Base-by-base conservation (phyloP, 1,140 invertebrate species). In the Pseudomyrmex cubaensis region DNA sequence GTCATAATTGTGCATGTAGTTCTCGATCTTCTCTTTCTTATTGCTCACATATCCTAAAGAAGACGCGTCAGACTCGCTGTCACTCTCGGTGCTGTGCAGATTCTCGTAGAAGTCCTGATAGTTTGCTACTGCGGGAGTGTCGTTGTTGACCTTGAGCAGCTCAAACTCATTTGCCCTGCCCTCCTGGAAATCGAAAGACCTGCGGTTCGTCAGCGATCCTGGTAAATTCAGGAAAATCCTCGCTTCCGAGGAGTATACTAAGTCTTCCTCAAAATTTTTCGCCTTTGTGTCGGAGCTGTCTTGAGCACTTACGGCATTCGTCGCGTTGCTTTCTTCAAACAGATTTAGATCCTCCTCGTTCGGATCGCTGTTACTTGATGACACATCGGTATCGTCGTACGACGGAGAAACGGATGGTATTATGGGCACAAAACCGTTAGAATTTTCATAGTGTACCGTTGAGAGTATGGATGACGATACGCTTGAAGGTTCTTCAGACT, bases 351-450 rank as follows among this genome's bases (percentile, higher is more conserved):
- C 57, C 48, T 63, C 13, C 61, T 76, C 17, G 7, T 64, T 50
- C 10, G 50, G 9, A 12, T 46, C n/a, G 15, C 22, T n/a, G 22
- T 2, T 63, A 67, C 46, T 48, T 17, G 44, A 70, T 9, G n/a
- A 66, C 22, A 20, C n/a, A 1, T 64, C 25, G 1, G 10, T 5
- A 12, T 56, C 8, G 8, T 48, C 20, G 56, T 72, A 74, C 22
- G 46, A 82, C 5, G 70, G 0, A 64, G 12, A 13, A 25, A n/a
- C 9, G 2, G 87, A 75, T 0, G 75, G 75, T 7, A 92, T 73
- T 10, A 94, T 92, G 12, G 94, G 93, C 10, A 91, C 63, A 67
- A 94, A 94, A 5, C 91, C 91, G 20, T 94, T 94, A 0, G 90
- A 90, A 85, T 94, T 93, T 46, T 93, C 92, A 82, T 93, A 93